Conservation (phyloP, 2,113 vertebrate species). For the Pelobates fuscus region DNA sequence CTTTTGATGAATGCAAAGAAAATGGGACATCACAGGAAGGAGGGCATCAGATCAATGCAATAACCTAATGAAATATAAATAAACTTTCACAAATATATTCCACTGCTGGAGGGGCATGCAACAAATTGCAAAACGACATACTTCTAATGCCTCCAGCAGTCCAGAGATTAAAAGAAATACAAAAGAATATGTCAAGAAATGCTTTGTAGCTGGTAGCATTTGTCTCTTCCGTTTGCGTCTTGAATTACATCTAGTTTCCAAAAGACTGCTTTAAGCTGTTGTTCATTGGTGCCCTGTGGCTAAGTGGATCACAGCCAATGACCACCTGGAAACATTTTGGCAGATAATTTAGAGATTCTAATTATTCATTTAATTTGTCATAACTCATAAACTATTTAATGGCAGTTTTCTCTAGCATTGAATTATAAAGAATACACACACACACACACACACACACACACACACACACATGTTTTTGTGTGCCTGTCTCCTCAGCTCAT, state of each 20-base stretch:
- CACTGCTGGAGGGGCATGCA: slow-evolving; percentile 14
- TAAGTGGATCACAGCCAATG: slow-evolving; percentile 11
- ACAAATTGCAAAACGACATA: slow-evolving; percentile 39
- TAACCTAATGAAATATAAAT: slow-evolving; percentile 48
- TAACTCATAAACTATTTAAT: neutral
- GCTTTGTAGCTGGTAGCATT: slow-evolving; percentile 22
- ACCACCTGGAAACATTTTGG: slow-evolving; percentile 14
- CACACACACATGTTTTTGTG: too few species aligned
- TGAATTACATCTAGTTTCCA: slow-evolving; percentile 16
- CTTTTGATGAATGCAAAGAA: slow-evolving; percentile 37
- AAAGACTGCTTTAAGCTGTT: neutral
- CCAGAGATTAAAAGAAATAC: slow-evolving; percentile 41
- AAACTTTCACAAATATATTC: slow-evolving; percentile 41
- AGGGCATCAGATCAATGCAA: slow-evolving; percentile 30
- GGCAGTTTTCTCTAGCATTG: too few species aligned
- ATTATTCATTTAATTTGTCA: slow-evolving; percentile 1
- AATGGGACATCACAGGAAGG: slow-evolving; percentile 34
- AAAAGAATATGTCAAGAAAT: slow-evolving; percentile 42
- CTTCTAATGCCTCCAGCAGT: slow-evolving; percentile 35
- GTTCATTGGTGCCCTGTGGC: neutral
- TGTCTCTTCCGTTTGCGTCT: slow-evolving; percentile 35
- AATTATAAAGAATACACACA: too few species aligned
- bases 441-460: too few species aligned
- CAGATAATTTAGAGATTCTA: slow-evolving; percentile 1
- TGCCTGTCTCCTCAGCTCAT: too few species aligned